Evolutionary conservation across 2,797 vertebrate species (phyloP).

Genomic region (Peromyscus aztecus): DNA sequence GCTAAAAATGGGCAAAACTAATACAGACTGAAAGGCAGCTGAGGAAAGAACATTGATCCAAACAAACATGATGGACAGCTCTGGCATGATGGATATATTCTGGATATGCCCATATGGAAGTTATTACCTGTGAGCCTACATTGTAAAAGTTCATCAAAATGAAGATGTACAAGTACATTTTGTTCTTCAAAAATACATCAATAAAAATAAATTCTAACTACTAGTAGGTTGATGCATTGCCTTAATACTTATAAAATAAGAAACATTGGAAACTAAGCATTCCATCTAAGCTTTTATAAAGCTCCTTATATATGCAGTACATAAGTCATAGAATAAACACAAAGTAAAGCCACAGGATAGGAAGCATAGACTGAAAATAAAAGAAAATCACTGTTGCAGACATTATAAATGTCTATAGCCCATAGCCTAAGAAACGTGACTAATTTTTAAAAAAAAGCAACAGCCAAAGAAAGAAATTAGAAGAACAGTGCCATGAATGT

Average conservation of each 20-base stretch:
- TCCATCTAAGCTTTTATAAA: neutral
- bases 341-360: neutral
- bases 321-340: neutral
- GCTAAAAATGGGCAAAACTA: neutral
- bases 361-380: neutral
- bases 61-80: neutral
- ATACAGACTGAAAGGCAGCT: neutral
- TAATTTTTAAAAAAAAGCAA: neutral
- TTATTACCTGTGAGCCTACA: neutral
- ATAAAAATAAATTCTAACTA: conserved; percentile 20
- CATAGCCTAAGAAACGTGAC: neutral
- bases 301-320: neutral
- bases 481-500: neutral
- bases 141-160: neutral
- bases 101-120: neutral
- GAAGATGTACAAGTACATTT: neutral
- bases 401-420: neutral
- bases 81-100: neutral
- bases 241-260: neutral
- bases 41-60: neutral
- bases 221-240: neutral
- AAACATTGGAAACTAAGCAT: neutral
- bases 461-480: neutral
- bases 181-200: neutral
- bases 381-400: neutral